A percentile compares a stretch with the other conserved stretches of the same genome.
These are phyloP conservation scores for Caenorhabditis virilis DNA, from an alignment of 2,888 invertebrate genomes.

Conservation along the genomic window DNA sequence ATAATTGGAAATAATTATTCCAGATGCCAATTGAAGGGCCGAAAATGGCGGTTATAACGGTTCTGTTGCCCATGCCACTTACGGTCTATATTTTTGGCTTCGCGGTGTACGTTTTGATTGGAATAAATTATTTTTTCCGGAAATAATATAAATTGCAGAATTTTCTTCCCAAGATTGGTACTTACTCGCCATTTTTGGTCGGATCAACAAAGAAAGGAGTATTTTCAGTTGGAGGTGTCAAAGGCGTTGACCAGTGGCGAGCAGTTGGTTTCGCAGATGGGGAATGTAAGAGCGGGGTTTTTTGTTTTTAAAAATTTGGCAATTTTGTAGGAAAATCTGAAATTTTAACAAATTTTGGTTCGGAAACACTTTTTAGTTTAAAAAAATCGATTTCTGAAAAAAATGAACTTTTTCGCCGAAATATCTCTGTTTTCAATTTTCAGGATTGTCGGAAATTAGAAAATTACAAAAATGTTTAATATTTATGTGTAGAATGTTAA, in stretches of 20 bases:
- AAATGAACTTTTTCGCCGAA: no score
- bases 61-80: conserved; percentile 58
- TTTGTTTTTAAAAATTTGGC: no score
- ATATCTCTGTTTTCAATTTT: no score
- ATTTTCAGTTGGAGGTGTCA: conserved; percentile 43
- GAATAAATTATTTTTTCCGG: no score
- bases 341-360: no score
- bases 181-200: conserved; percentile 66
- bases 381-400: no score
- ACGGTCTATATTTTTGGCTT: conserved; percentile 58
- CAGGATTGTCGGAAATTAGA: no score
- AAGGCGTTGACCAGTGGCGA: conserved; percentile 34
- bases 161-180: conserved; percentile 63
- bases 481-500: no score
- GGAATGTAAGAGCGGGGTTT: conserved; percentile 24
- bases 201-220: conserved; percentile 54
- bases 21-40: conserved; percentile 58
- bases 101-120: conserved; percentile 54
- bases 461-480: no score
- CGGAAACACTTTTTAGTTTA: no score
- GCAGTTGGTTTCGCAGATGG: conserved; percentile 15
- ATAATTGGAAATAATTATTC: no score
- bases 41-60: conserved; percentile 52
- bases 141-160: conserved; percentile 57
- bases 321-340: no score